A percentile compares a stretch with the other conserved stretches of the same genome.
Evolutionary conservation across 2,888 invertebrate species (phyloP).

Genomic region (Microplitis deprimator): DNA sequence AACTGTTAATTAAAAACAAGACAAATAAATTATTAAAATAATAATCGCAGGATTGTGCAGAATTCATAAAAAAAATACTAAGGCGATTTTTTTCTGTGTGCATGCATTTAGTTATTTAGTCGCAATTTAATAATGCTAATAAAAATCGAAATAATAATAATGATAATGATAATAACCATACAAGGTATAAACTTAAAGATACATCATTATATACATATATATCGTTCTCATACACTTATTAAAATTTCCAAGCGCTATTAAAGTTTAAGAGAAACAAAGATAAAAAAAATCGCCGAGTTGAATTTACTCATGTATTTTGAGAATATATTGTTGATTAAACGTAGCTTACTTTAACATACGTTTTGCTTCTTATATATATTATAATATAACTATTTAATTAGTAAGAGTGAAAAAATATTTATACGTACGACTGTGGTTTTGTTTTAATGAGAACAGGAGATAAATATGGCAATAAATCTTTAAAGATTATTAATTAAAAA

Average conservation of each 20-base stretch:
- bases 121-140: neutral
- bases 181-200: neutral
- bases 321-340: constrained; percentile 8
- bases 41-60: constrained; percentile 16
- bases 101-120: neutral
- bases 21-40: constrained; percentile 8
- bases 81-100: neutral
- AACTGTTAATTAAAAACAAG: constrained; percentile 10
- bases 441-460: neutral
- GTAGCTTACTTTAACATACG: neutral
- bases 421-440: neutral
- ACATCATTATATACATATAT: neutral
- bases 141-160: neutral
- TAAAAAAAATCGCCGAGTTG: neutral
- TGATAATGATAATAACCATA: neutral
- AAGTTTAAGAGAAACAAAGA: constrained; percentile 4
- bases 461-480: constrained; percentile 26
- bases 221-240: neutral
- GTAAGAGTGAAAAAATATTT: neutral
- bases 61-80: neutral
- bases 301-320: constrained; percentile 4
- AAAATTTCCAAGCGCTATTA: neutral
- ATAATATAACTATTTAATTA: neutral
- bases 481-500: neutral
- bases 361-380: neutral